Percentiles rank a stretch among this genome's conserved stretches.
Conservation (phyloP, 2,888 invertebrate species). For the Mesorhabditis spiculigera region DNA sequence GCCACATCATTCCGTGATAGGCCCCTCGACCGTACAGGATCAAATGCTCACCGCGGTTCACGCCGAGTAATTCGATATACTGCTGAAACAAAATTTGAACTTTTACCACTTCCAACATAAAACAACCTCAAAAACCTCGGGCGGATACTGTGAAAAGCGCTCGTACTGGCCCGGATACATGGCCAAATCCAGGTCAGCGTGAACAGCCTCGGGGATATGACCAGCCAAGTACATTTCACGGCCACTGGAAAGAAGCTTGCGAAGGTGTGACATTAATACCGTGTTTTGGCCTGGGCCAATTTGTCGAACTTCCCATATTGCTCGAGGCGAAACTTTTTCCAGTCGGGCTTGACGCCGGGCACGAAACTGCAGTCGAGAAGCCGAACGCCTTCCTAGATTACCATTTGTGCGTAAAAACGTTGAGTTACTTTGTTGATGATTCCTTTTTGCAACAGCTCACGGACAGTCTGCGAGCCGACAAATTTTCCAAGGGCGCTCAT, state of each 20-base stretch:
- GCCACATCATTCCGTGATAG: constrained; percentile 48
- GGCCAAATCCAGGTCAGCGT: constrained; percentile 41
- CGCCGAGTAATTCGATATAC: constrained; percentile 21
- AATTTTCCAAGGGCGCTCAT: constrained; percentile 21
- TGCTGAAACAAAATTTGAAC: not conserved
- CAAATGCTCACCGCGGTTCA: constrained; percentile 44
- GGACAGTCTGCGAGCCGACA: constrained; percentile 23
- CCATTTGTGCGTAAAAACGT: too few relatives aligned
- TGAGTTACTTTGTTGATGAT: constrained; percentile 21
- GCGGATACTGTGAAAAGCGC: constrained; percentile 42
- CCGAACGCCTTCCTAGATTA: constrained; percentile 27
- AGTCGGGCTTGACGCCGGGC: constrained; percentile 31
- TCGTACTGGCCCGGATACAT: constrained; percentile 45
- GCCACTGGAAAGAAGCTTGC: constrained; percentile 21
- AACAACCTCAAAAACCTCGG: constrained; percentile 34
- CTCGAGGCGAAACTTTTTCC: constrained; percentile 35
- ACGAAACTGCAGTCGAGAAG: constrained; percentile 42
- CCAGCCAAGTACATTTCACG: constrained; percentile 27
- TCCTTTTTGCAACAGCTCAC: constrained; percentile 24
- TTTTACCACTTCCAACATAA: not conserved
- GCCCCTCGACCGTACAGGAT: constrained; percentile 47
- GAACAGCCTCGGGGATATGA: constrained; percentile 44
- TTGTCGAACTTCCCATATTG: constrained; percentile 41
- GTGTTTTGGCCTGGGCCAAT: constrained; percentile 20
- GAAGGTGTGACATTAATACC: constrained; percentile 15